These are phyloP conservation scores for Gobius niger DNA, from an alignment of 2,113 vertebrate species.

Conservation along the genomic window DNA sequence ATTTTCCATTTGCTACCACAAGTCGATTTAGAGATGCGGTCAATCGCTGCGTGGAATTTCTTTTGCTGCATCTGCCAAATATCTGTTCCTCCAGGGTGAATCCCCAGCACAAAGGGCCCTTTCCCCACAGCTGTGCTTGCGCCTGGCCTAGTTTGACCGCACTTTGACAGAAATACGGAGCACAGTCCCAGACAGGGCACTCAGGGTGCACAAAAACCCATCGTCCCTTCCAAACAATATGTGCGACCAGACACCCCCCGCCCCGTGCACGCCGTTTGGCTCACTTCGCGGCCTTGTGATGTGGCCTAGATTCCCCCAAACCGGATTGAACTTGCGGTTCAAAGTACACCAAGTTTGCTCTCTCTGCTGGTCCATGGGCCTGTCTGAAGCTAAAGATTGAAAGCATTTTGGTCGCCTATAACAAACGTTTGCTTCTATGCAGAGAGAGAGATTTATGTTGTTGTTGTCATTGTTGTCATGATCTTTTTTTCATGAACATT, in stretches of 20 bases:
- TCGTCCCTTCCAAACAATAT: conserved; percentile 5
- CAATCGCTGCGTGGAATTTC: conserved; percentile 8
- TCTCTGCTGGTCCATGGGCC: conserved; percentile 6
- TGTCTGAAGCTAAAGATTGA: conserved; percentile 14
- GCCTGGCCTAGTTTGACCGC: conserved; percentile 35
- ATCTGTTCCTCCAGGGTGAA: conserved; percentile 25
- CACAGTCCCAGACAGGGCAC: conserved; percentile 2
- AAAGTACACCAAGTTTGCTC: conserved; percentile 23
- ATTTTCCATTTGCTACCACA: neutral
- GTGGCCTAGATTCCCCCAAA: conserved; percentile 35
- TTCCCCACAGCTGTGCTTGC: conserved; percentile 49
- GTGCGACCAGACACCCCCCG: neutral
- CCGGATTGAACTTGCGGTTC: conserved; percentile 10
- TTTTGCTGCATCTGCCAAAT: conserved; percentile 13
- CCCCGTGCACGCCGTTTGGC: conserved; percentile 9
- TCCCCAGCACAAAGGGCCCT: conserved; percentile 35
- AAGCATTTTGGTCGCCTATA: neutral
- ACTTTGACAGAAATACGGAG: conserved; percentile 19
- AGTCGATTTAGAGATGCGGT: neutral
- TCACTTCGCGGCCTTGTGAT: conserved; percentile 19
- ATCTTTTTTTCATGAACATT: too few species aligned
- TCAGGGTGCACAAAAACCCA: conserved; percentile 10
- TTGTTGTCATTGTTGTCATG: too few species aligned
- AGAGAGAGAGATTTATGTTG: too few species aligned
- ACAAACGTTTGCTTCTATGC: too few species aligned